A percentile compares a stretch with the other conserved stretches of the same genome.
Conservation (phyloP, 2,113 vertebrate genomes). For the Paramormyrops kingsleyae region DNA sequence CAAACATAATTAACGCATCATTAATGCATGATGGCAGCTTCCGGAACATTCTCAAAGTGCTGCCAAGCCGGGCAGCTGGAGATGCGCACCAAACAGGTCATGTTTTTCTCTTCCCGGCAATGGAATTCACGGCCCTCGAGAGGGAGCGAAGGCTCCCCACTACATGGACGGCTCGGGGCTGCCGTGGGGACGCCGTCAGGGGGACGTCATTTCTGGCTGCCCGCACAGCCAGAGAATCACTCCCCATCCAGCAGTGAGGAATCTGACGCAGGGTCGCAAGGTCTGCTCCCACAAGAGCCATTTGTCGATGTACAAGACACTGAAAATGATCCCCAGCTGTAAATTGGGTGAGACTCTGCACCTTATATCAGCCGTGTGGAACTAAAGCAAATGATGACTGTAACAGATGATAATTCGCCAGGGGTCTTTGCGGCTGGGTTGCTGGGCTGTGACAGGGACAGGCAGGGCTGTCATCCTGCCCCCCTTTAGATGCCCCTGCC, state of each 20-base stretch:
- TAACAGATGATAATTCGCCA: not conserved
- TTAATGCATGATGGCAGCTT: slow-evolving; percentile 17
- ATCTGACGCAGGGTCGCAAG: not conserved
- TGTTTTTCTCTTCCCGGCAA: slow-evolving; percentile 19
- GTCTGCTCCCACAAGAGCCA: not conserved
- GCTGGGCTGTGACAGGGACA: slow-evolving; percentile 15
- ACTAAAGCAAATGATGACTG: slow-evolving; percentile 11
- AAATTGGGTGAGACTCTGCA: not conserved
- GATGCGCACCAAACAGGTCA: not conserved
- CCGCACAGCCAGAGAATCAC: slow-evolving; percentile 26
- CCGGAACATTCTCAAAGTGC: slow-evolving; percentile 10
- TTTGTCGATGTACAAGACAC: not conserved
- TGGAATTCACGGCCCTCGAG: slow-evolving; percentile 16
- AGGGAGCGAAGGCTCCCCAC: slow-evolving; percentile 17
- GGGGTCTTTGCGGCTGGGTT: not conserved
- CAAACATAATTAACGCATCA: slow-evolving; percentile 32
- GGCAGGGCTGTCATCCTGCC: slow-evolving; percentile 1
- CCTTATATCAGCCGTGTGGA: slow-evolving; percentile 13
- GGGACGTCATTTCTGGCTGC: slow-evolving; percentile 8
- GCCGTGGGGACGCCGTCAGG: slow-evolving; percentile 20
- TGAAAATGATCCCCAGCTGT: not conserved
- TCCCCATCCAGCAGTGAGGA: not conserved
- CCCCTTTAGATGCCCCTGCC: not conserved
- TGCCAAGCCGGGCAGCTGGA: not conserved
- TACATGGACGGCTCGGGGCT: slow-evolving; percentile 18